These are phyloP conservation scores for Xenopus laevis DNA, from an alignment of 2,113 vertebrate species.

Conservation along the genomic window DNA sequence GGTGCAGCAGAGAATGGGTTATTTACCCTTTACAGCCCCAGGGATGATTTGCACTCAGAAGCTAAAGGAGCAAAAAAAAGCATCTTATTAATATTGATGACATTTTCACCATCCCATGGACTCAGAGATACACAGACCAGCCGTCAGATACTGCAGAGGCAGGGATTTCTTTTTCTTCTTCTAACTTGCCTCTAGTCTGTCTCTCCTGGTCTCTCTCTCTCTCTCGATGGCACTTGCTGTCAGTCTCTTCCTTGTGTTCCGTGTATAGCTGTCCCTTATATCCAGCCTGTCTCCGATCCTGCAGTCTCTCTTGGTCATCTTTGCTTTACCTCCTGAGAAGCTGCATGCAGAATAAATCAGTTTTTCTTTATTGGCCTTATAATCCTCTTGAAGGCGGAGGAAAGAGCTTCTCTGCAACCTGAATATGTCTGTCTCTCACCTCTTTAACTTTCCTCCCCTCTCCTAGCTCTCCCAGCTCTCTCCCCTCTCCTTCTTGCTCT, in stretches of 20 bases:
- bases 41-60: conserved; percentile 11
- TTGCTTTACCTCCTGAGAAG: neutral
- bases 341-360: too few relatives aligned
- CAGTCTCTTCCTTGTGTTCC: neutral
- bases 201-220: neutral
- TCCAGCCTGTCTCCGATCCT: neutral
- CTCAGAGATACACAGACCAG: conserved; percentile 20
- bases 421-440: too few relatives aligned
- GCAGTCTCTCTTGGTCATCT: neutral
- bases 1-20: neutral
- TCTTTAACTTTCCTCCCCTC: too few relatives aligned
- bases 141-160: conserved; percentile 25
- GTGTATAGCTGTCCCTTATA: neutral
- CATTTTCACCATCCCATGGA: conserved; percentile 53
- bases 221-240: neutral
- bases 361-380: too few relatives aligned
- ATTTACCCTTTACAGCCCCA: neutral
- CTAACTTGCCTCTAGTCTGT: neutral
- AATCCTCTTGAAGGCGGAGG: too few relatives aligned
- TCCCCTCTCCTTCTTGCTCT: neutral
- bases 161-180: neutral
- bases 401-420: too few relatives aligned
- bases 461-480: neutral
- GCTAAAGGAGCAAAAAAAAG: conserved; percentile 27
- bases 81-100: conserved; percentile 60